Evolutionary conservation across 2,113 vertebrate genomes (phyloP), one percentile per base, ranked within the genome.

Genomic region (Ascaphus truei): DNA sequence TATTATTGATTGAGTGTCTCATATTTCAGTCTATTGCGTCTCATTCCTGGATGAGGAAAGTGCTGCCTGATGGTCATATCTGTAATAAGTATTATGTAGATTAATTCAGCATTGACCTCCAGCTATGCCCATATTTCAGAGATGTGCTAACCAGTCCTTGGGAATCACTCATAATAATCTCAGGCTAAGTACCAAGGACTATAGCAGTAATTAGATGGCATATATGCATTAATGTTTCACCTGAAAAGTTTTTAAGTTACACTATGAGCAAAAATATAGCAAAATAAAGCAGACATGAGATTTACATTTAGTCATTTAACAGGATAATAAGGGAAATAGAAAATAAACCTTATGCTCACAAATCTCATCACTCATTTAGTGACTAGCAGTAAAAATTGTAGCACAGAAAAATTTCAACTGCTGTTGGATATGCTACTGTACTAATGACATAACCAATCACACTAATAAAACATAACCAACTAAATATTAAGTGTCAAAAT

Each of bases 41-140:
- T n/a, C n/a, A n/a, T n/a, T n/a, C n/a, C 25, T 36, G 36, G 15
- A 61, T 29, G 27, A 36, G 15, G 25, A 25, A 26, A 45, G 27
- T 18, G 39, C 58, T 18, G 58, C 30, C 9, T 43, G 23, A 61
- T 61, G 58, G 37, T n/a, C 37, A 36, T 61, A 61, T 45, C 58
- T 43, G 26, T 26, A 61, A 61, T 30, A 61, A 20, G 16, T 29
- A 61, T 50, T 50, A 63, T 63, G 45, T 50, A 51, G 20, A 63
- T 50, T 25, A 50, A 63, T 63, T 34, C 61, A 63, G 61, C 29
- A 33, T 36, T 63, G 45, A 63, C 61, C 61, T 63, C 43, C 33
- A 63, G 45, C 30, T 23, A 48, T 48, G 36, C 57, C 37, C 25
- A 43, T 48, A 25, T n/a, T n/a, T n/a, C 27, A 33, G 13, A 48